A percentile compares a stretch with the other conserved stretches of the same genome.
These are phyloP conservation scores for Homalodisca vitripennis DNA, from an alignment of 1,140 invertebrate species.

Conservation along the genomic window DNA sequence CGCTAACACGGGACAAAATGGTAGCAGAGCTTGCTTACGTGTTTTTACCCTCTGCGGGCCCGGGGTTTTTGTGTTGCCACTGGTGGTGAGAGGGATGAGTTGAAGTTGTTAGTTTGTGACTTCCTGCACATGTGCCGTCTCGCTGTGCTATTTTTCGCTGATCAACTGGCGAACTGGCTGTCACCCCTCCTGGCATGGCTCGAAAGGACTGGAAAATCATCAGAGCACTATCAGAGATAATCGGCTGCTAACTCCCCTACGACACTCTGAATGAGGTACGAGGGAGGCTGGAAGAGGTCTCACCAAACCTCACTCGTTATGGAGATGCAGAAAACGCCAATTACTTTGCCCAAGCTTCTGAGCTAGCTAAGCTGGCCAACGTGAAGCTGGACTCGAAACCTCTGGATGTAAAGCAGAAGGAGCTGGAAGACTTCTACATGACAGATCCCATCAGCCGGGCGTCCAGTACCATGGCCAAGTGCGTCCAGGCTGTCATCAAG, in stretches of 20 bases:
- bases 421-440: conserved; percentile 96
- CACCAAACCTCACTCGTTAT: conserved; percentile 85
- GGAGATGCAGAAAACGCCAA: conserved; percentile 81
- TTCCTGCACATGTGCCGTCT: no score
- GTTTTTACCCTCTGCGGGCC: no score
- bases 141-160: no score
- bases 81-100: no score
- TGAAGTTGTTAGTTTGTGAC: no score
- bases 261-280: conserved; percentile 86
- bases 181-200: conserved; percentile 92
- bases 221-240: conserved; percentile 78
- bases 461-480: conserved; percentile 99
- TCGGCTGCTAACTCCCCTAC: conserved; percentile 82
- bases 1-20: no score
- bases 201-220: conserved; percentile 99
- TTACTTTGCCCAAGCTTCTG: conserved; percentile 74
- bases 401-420: conserved; percentile 74
- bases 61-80: no score
- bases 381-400: conserved; percentile 57
- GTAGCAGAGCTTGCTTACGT: no score
- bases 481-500: conserved; percentile 86
- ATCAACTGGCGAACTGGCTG: no score
- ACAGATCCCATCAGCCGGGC: conserved; percentile 94
- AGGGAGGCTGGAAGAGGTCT: conserved; percentile 75
- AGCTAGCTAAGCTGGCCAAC: conserved; percentile 61